These are phyloP conservation scores for Eupithecia subfuscata DNA, from an alignment of 2,888 invertebrate species.

Conservation along the genomic window DNA sequence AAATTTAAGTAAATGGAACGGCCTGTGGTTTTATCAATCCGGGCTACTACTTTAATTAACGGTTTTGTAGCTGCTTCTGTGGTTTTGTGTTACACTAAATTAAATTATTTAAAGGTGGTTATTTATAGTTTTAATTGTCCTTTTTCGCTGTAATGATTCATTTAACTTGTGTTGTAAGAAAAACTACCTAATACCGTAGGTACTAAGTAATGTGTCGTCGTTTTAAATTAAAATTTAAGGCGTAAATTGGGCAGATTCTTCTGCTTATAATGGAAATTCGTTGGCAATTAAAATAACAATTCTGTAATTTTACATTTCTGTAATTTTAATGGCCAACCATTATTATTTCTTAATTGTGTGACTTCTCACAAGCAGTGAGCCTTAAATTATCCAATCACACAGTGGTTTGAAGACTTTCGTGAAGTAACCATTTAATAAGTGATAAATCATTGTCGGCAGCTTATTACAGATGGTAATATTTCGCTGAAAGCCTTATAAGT, in stretches of 20 bases:
- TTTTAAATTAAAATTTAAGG: neutral
- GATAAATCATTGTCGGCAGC: conserved; percentile 62
- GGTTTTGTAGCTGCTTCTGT: conserved; percentile 51
- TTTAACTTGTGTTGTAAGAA: neutral
- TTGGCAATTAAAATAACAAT: neutral
- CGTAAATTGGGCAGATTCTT: neutral
- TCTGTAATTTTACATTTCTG: neutral
- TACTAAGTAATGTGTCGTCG: neutral
- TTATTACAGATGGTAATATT: conserved; percentile 66
- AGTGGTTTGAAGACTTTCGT: conserved; percentile 31
- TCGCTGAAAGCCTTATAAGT: conserved; percentile 63
- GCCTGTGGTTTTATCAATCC: conserved; percentile 13
- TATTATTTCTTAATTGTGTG: conserved; percentile 14
- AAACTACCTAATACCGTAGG: neutral
- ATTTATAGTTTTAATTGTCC: neutral
- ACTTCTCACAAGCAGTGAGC: conserved; percentile 12
- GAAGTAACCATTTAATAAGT: conserved; percentile 48
- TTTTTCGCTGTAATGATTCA: neutral
- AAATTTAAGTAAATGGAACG: neutral
- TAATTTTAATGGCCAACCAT: conserved; percentile 12
- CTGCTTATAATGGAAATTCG: neutral
- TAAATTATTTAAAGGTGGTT: conserved; percentile 15
- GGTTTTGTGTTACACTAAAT: conserved; percentile 53
- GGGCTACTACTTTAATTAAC: conserved; percentile 53
- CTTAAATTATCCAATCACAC: conserved; percentile 27